Evolutionary conservation across 2,888 invertebrate species (phyloP).

Genomic region (Tethea ocularis): DNA sequence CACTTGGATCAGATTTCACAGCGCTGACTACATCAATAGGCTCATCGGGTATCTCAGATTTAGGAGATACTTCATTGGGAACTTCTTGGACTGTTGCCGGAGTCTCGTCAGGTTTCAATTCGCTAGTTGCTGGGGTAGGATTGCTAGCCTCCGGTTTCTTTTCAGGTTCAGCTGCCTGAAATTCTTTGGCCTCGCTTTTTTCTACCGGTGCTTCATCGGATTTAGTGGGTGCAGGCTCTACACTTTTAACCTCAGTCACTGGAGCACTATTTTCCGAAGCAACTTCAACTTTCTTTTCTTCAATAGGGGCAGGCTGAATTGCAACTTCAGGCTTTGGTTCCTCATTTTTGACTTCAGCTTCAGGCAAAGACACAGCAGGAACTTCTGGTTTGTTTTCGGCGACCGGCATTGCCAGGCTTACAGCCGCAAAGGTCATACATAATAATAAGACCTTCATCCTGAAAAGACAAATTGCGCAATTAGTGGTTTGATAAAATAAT

Average conservation of each 20-base stretch:
- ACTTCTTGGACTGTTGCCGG: constrained; percentile 59
- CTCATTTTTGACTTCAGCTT: constrained; percentile 38
- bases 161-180: constrained; percentile 42
- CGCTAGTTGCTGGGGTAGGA: constrained; percentile 35
- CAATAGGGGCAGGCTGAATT: constrained; percentile 38
- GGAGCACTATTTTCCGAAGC: constrained; percentile 44
- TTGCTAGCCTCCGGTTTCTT: constrained; percentile 29
- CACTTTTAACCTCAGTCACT: constrained; percentile 46
- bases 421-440: constrained; percentile 83
- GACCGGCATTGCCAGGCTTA: constrained; percentile 84
- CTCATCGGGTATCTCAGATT: constrained; percentile 51
- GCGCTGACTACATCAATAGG: constrained; percentile 62
- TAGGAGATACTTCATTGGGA: constrained; percentile 46
- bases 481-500: constrained; percentile 60
- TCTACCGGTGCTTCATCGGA: constrained; percentile 28
- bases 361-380: constrained; percentile 35
- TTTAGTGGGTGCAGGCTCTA: constrained; percentile 32
- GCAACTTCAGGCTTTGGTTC: constrained; percentile 44
- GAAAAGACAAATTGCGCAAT: constrained; percentile 64
- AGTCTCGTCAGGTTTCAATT: constrained; percentile 39
- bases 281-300: constrained; percentile 49
- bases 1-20: constrained; percentile 54
- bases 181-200: constrained; percentile 35
- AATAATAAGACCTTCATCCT: constrained; percentile 87
- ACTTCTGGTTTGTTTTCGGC: constrained; percentile 72